A percentile compares a stretch with the other conserved stretches of the same genome.
phyloP scores from a whole-genome alignment of 2,888 invertebrate species.

The Eretmocerus hayati region DNA sequence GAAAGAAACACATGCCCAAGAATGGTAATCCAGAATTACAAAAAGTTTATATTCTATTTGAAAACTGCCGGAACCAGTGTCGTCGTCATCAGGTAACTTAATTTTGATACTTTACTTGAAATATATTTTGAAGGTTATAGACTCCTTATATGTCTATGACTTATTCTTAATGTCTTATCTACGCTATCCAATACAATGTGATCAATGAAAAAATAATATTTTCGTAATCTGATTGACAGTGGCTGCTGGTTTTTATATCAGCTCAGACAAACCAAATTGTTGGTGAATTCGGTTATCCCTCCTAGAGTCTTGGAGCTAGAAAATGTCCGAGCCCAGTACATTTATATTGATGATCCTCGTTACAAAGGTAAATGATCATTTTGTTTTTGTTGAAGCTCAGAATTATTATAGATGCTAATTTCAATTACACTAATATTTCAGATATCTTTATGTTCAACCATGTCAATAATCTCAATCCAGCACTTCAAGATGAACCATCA shows the following conservation, averaged over 20 bases:
- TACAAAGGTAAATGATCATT: constrained; percentile 36
- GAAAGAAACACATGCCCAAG: background rate
- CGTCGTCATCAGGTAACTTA: constrained; percentile 35
- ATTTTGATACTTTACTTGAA: background rate
- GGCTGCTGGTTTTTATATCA: constrained; percentile 41
- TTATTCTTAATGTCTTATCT: too few species aligned
- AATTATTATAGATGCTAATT: background rate
- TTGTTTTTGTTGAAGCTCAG: too few species aligned
- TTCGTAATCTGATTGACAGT: too few species aligned
- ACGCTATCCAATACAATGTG: too few species aligned
- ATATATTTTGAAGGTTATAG: background rate
- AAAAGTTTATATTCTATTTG: constrained; percentile 31
- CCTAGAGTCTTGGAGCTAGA: constrained; percentile 43
- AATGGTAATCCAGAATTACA: constrained; percentile 14
- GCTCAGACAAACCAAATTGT: constrained; percentile 35
- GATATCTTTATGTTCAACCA: constrained; percentile 32
- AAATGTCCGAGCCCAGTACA: constrained; percentile 48
- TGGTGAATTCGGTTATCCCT: constrained; percentile 44
- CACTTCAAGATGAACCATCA: constrained; percentile 26
- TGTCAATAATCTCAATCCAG: constrained; percentile 27
- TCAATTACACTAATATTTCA: constrained; percentile 18
- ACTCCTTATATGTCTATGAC: background rate
- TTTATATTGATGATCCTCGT: constrained; percentile 51
- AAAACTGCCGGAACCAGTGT: constrained; percentile 38
- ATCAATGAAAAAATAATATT: constrained; percentile 5